These are phyloP conservation scores for Tetranychus truncatus DNA, from an alignment of 2,888 invertebrate genomes.

Conservation along the genomic window DNA sequence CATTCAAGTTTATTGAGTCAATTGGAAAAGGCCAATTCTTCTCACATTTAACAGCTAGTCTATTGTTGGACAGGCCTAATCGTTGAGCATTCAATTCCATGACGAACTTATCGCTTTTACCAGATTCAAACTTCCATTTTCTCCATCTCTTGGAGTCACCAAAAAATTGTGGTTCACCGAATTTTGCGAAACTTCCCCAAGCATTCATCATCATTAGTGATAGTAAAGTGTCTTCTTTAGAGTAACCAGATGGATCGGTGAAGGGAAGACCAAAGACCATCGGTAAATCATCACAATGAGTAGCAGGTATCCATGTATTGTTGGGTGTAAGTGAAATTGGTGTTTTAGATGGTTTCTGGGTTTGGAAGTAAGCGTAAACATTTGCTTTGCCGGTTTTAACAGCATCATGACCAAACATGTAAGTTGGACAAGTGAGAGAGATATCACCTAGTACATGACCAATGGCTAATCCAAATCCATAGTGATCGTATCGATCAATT, in stretches of 20 bases:
- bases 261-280: background rate
- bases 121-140: background rate
- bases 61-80: background rate
- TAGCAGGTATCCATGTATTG: background rate
- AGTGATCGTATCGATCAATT: background rate
- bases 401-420: background rate
- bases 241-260: background rate
- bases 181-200: background rate
- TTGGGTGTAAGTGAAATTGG: background rate
- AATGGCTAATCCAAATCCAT: background rate
- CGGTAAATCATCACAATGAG: background rate
- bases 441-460: background rate
- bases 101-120: background rate
- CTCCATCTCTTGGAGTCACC: background rate
- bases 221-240: background rate
- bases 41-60: background rate
- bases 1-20: background rate
- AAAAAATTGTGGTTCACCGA: background rate
- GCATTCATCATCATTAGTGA: background rate
- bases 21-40: background rate
- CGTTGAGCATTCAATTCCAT: background rate
- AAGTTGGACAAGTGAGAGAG: background rate
- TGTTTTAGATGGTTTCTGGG: background rate
- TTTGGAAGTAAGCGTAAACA: background rate
- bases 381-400: background rate